Evolutionary conservation across 2,888 invertebrate genomes (phyloP), one percentile per base, ranked within the genome.

Genomic region (Agonopterix subpropinquella): DNA sequence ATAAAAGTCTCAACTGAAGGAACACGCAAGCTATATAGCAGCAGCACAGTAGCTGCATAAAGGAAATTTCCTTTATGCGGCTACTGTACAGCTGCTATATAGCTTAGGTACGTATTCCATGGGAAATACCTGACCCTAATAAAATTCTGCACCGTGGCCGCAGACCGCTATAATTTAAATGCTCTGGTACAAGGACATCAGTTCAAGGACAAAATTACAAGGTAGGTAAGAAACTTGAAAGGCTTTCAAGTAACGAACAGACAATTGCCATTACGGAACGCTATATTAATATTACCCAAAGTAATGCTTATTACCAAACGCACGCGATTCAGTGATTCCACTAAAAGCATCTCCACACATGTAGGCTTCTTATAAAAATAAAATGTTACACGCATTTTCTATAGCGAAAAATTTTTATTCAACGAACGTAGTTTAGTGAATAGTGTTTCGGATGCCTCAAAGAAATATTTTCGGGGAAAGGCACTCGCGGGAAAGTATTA

Each of bases 321-420:
- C 84, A 84, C 80, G 81, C 85, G 65, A 84, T 78, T 72, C 69
- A 72, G 80, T 76, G 80, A 83, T 84, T 83, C 70, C 55, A 69
- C 78, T 81, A 81, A 83, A 83, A 84, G 80, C 80, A 75, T 80
- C 76, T 65, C 61, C 47, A 56, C 56, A 63, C 61, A 64, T 59
- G 64, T 64, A 64, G 57, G 63, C 59, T 61, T 70, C 70, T 67
- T 66, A 67, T 58, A 58, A 59, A 63, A 53, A 51, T 49, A 52
- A 5, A 52, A 55, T 58, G 52, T 61, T 62, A 64, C 67, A 72
- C 68, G 66, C 69, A 61, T 70, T 72, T 70, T 71, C 67, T 66
- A 69, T 68, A 65, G 52, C 62, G 58, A 57, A 67, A 53, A 42
- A 59, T 72, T 73, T 71, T 71, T 77, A 80, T 81, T 80, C 79